phyloP scores from a whole-genome alignment of 2,113 vertebrate genomes.

The Atractosteus spatula region DNA sequence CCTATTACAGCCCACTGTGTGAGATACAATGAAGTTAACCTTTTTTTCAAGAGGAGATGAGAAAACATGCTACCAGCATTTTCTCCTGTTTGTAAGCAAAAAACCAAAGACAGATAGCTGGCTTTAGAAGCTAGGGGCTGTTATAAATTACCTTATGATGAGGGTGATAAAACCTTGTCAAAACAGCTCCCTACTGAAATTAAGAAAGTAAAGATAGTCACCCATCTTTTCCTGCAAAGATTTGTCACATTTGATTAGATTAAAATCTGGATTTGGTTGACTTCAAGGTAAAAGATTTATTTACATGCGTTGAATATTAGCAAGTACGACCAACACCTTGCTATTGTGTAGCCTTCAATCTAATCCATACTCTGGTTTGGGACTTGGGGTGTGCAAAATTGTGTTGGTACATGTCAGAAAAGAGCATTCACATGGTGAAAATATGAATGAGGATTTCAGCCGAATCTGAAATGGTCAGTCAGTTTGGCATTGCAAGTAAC shows the following conservation, averaged over 20 bases:
- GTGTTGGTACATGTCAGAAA: no score
- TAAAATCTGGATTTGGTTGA: constrained; percentile 66
- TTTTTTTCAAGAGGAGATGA: constrained; percentile 62
- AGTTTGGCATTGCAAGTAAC: no score
- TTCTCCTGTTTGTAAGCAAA: constrained; percentile 63
- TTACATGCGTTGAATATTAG: constrained; percentile 46
- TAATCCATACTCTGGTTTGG: neutral
- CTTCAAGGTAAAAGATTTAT: constrained; percentile 51
- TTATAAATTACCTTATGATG: constrained; percentile 74
- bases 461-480: no score
- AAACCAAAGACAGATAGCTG: constrained; percentile 62
- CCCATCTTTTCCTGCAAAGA: constrained; percentile 52
- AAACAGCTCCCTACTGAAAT: constrained; percentile 64
- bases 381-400: constrained; percentile 2
- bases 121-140: constrained; percentile 60
- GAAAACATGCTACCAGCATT: constrained; percentile 72
- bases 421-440: no score
- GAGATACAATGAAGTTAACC: constrained; percentile 58
- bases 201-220: constrained; percentile 53
- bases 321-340: constrained; percentile 30
- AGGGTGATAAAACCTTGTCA: constrained; percentile 71
- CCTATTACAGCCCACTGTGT: constrained; percentile 57
- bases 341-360: constrained; percentile 10
- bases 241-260: constrained; percentile 70
- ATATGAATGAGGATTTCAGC: no score